Conservation (phyloP, 2,888 invertebrate species). For the Nomada fucata region DNA sequence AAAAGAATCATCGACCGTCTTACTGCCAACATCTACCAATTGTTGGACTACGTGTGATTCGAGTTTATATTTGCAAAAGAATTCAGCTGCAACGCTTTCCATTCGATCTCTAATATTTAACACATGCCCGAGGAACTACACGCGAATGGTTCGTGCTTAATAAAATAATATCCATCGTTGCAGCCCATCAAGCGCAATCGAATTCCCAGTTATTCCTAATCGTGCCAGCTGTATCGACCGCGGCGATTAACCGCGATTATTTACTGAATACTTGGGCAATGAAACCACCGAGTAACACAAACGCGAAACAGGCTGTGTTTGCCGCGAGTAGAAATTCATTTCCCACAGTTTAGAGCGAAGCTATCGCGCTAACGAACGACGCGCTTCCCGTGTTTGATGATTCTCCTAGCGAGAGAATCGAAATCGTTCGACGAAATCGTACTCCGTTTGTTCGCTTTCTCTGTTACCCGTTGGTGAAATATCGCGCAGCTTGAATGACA, state of each 20-base stretch:
- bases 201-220: constrained; percentile 40
- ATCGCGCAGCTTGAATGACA: constrained; percentile 20
- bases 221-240: constrained; percentile 12
- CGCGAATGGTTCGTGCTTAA: constrained; percentile 36
- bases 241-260: constrained; percentile 48
- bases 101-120: constrained; percentile 37
- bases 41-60: too few species aligned
- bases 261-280: constrained; percentile 39
- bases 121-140: constrained; percentile 6
- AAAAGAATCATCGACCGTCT: not conserved
- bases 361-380: constrained; percentile 51
- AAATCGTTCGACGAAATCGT: not conserved
- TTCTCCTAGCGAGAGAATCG: constrained; percentile 13
- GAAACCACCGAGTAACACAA: constrained; percentile 33
- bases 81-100: constrained; percentile 25
- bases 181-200: constrained; percentile 51
- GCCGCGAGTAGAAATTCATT: constrained; percentile 42
- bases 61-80: not conserved
- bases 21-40: not conserved
- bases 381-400: constrained; percentile 49
- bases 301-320: constrained; percentile 3
- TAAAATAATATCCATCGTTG: constrained; percentile 50
- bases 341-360: constrained; percentile 50
- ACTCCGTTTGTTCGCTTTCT: constrained; percentile 24
- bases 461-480: constrained; percentile 18